A percentile compares a stretch with the other conserved stretches of the same genome.
Conservation (phyloP, 1,140 invertebrate species). For the Melitaea cinxia region DNA sequence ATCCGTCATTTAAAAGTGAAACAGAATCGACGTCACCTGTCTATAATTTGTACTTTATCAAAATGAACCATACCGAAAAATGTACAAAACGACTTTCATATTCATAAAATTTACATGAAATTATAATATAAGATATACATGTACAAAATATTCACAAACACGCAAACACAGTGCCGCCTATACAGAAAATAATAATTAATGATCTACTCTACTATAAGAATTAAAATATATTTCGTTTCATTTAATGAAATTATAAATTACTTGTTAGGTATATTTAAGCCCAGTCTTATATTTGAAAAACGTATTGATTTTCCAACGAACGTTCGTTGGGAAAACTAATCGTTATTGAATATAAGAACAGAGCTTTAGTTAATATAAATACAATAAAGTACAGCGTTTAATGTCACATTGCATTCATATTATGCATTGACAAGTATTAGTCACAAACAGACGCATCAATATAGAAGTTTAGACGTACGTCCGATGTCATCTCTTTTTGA, state of each 20-base stretch:
- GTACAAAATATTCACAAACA: not conserved
- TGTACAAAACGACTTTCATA: not conserved
- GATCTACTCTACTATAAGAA: not conserved
- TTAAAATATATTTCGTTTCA: conserved; percentile 1
- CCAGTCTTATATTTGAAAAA: not conserved
- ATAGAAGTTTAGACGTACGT: no score
- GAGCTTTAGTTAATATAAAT: no score
- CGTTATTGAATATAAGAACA: no score
- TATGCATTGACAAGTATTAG: no score
- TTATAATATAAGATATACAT: not conserved
- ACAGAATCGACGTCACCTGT: not conserved
- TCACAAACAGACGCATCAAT: no score
- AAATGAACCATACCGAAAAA: not conserved
- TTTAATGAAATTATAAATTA: not conserved
- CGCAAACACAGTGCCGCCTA: not conserved
- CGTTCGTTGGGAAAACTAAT: no score
- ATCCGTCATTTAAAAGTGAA: no score
- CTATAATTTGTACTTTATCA: not conserved
- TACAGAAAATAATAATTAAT: conserved; percentile 7
- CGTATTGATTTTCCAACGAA: no score
- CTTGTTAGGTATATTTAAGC: not conserved
- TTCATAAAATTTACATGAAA: not conserved
- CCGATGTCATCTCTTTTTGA: no score
- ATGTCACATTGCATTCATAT: no score
- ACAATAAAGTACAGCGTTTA: no score